Percentiles rank a stretch among this genome's conserved stretches.
Conservation (phyloP, 1,140 invertebrate species). For the Augochlora pura region DNA sequence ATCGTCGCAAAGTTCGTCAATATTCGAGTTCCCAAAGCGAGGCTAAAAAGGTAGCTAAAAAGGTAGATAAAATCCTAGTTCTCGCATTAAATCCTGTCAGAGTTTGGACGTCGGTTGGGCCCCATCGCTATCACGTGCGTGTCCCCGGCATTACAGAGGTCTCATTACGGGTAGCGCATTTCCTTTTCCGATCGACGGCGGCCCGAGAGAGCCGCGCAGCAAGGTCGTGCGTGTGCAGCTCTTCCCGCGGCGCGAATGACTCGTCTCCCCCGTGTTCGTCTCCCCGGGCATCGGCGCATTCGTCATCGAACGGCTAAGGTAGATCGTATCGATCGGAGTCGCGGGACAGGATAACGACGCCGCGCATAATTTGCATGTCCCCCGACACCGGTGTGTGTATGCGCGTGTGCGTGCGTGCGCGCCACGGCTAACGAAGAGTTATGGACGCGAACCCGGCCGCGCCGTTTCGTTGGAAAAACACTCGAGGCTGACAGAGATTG, state of each 20-base stretch:
- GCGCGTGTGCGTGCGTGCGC: too few species aligned
- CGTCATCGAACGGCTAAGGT: constrained; percentile 50
- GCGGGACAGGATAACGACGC: constrained; percentile 49
- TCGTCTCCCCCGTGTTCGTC: too few species aligned
- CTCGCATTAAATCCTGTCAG: too few species aligned
- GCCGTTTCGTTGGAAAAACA: constrained; percentile 32
- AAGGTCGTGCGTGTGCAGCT: constrained; percentile 59
- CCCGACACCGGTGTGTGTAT: constrained; percentile 46
- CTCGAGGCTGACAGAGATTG: constrained; percentile 37
- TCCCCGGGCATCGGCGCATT: constrained; percentile 51
- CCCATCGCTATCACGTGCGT: constrained; percentile 48
- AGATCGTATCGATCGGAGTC: constrained; percentile 56
- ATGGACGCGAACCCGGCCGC: constrained; percentile 29
- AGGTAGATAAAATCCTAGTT: too few species aligned
- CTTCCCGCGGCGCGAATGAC: constrained; percentile 9
- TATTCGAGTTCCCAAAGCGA: too few species aligned
- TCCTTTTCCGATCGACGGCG: constrained; percentile 59
- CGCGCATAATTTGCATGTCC: constrained; percentile 61
- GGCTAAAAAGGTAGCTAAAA: too few species aligned
- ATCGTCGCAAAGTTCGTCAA: too few species aligned
- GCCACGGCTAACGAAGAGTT: constrained; percentile 59
- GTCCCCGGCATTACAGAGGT: constrained; percentile 55
- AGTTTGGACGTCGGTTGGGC: constrained; percentile 4
- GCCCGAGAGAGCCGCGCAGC: constrained; percentile 18
- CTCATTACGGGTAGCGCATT: constrained; percentile 67